Percentiles rank a stretch among this genome's conserved stretches.
phyloP scores from a whole-genome alignment of 1,140 invertebrate species.

The Panulirus ornatus region DNA sequence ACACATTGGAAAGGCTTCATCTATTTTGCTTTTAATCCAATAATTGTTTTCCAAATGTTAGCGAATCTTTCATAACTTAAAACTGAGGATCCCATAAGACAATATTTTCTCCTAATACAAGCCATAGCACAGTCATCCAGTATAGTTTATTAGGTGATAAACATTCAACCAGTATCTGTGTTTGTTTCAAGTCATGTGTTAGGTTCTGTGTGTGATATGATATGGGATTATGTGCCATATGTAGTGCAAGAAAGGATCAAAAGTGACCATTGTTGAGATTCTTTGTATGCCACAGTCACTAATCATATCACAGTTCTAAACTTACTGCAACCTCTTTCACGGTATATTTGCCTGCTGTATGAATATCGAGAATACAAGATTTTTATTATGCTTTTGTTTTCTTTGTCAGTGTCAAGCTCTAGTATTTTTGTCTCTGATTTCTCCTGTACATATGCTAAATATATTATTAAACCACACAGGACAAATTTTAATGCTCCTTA shows the following conservation, averaged over 20 bases:
- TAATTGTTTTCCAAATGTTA: too few relatives aligned
- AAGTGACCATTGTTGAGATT: neutral
- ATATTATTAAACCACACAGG: conserved; percentile 45
- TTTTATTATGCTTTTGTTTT: neutral
- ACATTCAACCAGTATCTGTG: neutral
- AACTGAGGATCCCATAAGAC: neutral
- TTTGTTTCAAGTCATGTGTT: neutral
- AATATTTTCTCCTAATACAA: neutral
- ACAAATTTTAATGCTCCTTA: conserved; percentile 30
- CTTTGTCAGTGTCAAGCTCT: neutral
- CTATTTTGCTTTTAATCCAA: too few relatives aligned
- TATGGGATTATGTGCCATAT: neutral
- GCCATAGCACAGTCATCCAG: neutral
- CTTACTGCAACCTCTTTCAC: neutral
- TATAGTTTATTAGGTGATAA: neutral
- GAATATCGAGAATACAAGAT: too few relatives aligned
- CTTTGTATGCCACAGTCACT: neutral
- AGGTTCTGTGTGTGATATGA: neutral
- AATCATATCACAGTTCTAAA: neutral
- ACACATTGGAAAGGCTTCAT: too few relatives aligned
- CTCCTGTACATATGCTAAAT: conserved; percentile 50
- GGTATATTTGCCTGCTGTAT: too few relatives aligned
- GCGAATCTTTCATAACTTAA: too few relatives aligned
- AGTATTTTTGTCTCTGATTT: neutral
- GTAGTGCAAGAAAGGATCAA: neutral